Evolutionary conservation across 2,113 vertebrate genomes (phyloP), one percentile per base, ranked within the genome.

Genomic region (Odocoileus virginianus): DNA sequence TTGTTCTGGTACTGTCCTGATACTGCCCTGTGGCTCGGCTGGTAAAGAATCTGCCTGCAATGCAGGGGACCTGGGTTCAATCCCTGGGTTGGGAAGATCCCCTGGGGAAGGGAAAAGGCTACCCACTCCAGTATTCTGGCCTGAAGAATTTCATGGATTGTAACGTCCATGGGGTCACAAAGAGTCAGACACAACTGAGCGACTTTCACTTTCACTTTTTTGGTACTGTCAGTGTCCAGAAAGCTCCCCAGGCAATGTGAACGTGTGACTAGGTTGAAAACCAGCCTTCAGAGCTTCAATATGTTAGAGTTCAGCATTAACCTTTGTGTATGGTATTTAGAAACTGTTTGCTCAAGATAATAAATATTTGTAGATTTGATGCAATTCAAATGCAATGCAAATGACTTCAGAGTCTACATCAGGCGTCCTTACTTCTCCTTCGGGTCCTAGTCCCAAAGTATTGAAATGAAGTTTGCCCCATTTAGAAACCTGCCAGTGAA

Each of bases 401-500:
- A 64, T 81, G 91, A 64, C 86, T 92, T 64, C 36, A 58, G 76
- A 64, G 52, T 47, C 55, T 71, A 23, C 3, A 30, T 79, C 93
- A 54, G 36, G 33, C 78, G 89, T 83, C 89, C 54, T 89, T 33
- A 12, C 79, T 89, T 94, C 82, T 71, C 84, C 88, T 94, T 57
- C 36, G 19, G 74, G 23, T 82, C 47, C 86, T 27, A 60, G 25
- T 78, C 89, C 89, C 86, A 94, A 58, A 60, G 47, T 33, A 89
- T 25, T 89, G 61, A 84, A 88, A 95, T 95, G 89, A 79, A 87
- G 52, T 95, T 87, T 79, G 82, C 19, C 50, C 74, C 58, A 54
- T 91, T 86, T 97, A 86, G 95, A 95, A 96, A 97, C 60, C 95
- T 95, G 93, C 96, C 97, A 97, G 97, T 83, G 28, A 89, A 97